Evolutionary conservation across 2,888 invertebrate species (phyloP), one percentile per base, ranked within the genome.

Genomic region (Parapristionchus giblindavisi): DNA sequence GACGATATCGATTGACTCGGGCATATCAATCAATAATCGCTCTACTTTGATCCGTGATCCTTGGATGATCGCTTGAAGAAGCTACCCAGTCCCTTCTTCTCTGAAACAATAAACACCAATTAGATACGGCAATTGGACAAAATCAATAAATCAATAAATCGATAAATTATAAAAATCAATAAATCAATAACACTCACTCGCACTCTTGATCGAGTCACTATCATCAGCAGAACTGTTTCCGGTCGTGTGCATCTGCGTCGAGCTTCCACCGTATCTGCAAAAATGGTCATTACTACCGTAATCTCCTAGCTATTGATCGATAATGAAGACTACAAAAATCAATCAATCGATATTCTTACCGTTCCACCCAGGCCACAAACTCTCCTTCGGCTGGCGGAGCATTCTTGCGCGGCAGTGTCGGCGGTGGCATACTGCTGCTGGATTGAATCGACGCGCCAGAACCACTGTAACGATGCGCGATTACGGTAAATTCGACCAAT

Each of bases 311-410:
- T n/a, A n/a, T n/a, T n/a, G n/a, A n/a, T n/a, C n/a, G n/a, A n/a
- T n/a, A n/a, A n/a, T n/a, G n/a, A n/a, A n/a, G n/a, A n/a, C n/a
- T n/a, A n/a, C n/a, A n/a, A n/a, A n/a, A n/a, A 29, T 61, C 61
- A 6, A 61, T 14, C 14, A 17, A 17, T 34, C 36, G 14, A 36
- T 40, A 8, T 21, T 3, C 11, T 68, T n/a, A 72, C 72, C 34
- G 80, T 58, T 82, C 80, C 0, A 82, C 80, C 82, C 82, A 82
- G 0, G 77, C 76, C 40, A 82, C 79, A 72, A 80, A 82, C 38
- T 82, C 82, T 40, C 72, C 72, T 14, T 60, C 60, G 11, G 29
- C 72, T 4, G 56, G 58, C 17, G 58, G 29, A n/a, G n/a, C 40
- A 24, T 43, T 60, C 54, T 29, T 54, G n/a, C 54, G 32, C n/a